Evolutionary conservation across 2,113 vertebrate genomes (phyloP), one percentile per base, ranked within the genome.

Genomic region (Hepsetus odoe): DNA sequence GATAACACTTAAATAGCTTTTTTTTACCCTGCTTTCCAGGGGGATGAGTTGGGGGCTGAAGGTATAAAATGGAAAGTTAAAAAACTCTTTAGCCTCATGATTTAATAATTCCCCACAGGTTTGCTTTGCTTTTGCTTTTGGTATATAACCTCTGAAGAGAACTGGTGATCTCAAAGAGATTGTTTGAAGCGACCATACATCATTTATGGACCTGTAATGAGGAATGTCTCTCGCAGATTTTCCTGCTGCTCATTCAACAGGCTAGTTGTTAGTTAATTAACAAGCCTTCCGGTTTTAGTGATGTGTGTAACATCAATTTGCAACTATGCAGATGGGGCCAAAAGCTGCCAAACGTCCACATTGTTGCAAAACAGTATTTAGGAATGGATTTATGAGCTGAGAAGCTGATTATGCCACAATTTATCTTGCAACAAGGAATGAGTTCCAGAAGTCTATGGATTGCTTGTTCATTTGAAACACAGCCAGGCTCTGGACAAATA

Each of bases 231-330:
- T 42, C 72, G 62, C 18, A 33, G 55, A 70, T n/a, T 55, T 32
- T 12, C 46, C 18, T 42, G n/a, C n/a, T n/a, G 55, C 42, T 80
- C 26, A 16, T 75, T 42, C 40, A 69, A 55, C 51, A 20, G 8
- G 7, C 35, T 35, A 79, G 76, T 83, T 84, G 86, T 89, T 85
- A 65, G 87, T 86, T 90, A 89, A 92, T 91, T 91, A 90, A 89
- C 84, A 90, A 85, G 83, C 85, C 87, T 77, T 89, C 87, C 86
- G 80, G 85, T 85, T 88, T 90, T 85, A 83, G 58, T 76, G 64
- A 22, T 24, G 20, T 72, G 33, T 38, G 42, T 55, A 32, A 42
- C 42, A 62, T 44, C 62, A 53, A 38, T 77, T 82, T 77, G 62
- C 70, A 77, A 26, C 70, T 67, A 49, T 66, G 13, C 28, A 76